A percentile compares a stretch with the other conserved stretches of the same genome.
phyloP scores from a whole-genome alignment of 2,888 invertebrate genomes.

The Gandaritis pyraliata region DNA sequence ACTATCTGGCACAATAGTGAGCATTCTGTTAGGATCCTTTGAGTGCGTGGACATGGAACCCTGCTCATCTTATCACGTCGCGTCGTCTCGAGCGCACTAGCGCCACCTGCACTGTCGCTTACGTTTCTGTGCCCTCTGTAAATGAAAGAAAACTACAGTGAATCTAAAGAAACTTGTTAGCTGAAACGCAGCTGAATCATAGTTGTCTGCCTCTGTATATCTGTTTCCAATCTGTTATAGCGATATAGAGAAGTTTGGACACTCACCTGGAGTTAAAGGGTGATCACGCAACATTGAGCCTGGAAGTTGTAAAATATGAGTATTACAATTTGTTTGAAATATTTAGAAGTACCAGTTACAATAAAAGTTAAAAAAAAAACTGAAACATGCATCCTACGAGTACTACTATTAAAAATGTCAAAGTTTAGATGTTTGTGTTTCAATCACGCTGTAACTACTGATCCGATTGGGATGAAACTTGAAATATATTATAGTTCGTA shows the following conservation, averaged over 20 bases:
- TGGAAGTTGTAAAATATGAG: conserved; percentile 50
- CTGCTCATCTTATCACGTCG: conserved; percentile 78
- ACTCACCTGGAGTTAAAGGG: conserved; percentile 77
- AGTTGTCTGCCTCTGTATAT: no score
- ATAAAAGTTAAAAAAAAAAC: no score
- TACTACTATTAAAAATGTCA: no score
- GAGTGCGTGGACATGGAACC: conserved; percentile 67
- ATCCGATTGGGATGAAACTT: no score
- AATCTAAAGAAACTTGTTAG: no score
- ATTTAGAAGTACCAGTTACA: not conserved
- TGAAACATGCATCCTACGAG: no score
- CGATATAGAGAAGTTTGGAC: no score
- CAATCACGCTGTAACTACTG: no score
- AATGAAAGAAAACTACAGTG: not conserved
- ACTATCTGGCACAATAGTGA: conserved; percentile 82
- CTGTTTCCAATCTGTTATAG: no score
- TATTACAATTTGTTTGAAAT: conserved; percentile 1
- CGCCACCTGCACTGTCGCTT: conserved; percentile 52
- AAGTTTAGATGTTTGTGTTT: no score
- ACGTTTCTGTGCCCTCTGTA: conserved; percentile 73
- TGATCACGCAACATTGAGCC: conserved; percentile 82
- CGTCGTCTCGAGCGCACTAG: conserved; percentile 45
- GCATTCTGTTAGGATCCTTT: conserved; percentile 69
- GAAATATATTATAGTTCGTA: no score
- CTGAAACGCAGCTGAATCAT: no score